Conservation (phyloP, 2,888 invertebrate genomes). For the Gibbula magus region DNA sequence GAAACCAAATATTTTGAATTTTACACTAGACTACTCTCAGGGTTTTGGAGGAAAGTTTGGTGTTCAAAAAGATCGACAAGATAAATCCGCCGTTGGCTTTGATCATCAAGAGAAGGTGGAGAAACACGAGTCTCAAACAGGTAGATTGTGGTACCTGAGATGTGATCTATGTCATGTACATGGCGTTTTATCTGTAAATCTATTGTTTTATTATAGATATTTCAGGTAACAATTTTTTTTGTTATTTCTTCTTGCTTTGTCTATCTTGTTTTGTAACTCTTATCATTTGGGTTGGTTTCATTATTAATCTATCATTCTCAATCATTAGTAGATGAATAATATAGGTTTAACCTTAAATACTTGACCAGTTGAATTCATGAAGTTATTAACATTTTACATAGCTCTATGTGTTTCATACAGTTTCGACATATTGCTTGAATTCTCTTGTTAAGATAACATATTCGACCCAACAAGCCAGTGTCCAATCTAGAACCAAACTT, state of each 20-base stretch:
- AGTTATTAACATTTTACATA: no score
- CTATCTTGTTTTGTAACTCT: background rate
- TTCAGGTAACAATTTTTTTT: background rate
- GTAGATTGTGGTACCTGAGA: conserved; percentile 74
- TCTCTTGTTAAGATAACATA: no score
- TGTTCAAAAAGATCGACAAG: conserved; percentile 78
- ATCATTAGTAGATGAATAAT: background rate
- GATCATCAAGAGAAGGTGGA: conserved; percentile 65
- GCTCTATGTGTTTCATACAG: no score
- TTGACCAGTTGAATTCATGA: no score
- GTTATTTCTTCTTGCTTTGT: background rate
- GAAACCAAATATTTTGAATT: background rate
- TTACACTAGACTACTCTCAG: conserved; percentile 71
- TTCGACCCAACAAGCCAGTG: no score
- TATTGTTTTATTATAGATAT: background rate
- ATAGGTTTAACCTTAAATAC: no score
- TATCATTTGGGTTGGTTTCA: background rate
- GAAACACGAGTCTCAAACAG: conserved; percentile 64
- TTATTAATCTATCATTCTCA: background rate
- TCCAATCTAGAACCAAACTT: no score
- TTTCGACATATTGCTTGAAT: no score
- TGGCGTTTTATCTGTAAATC: background rate
- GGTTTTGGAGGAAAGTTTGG: conserved; percentile 77
- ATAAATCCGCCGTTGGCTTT: conserved; percentile 79
- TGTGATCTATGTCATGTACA: no score